Conservation (phyloP, 2,888 invertebrate genomes). For the Eupithecia insigniata region DNA sequence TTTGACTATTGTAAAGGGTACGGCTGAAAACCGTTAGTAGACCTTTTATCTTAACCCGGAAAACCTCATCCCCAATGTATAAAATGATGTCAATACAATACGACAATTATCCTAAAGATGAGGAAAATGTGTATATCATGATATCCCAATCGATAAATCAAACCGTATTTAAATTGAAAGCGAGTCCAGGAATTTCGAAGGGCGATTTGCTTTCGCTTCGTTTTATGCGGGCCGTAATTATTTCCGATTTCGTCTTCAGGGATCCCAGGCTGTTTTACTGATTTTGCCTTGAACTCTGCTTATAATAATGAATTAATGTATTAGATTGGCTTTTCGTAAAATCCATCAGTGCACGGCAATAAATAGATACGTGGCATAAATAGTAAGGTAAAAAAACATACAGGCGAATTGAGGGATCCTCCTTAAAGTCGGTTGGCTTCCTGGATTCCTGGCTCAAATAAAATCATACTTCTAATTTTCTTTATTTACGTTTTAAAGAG, state of each 20-base stretch:
- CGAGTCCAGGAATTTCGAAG: not conserved
- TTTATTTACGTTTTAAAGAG: too few relatives aligned
- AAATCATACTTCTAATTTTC: too few relatives aligned
- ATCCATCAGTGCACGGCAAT: not conserved
- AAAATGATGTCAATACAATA: not conserved
- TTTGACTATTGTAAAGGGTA: too few relatives aligned
- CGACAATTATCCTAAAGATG: not conserved
- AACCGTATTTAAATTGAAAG: not conserved
- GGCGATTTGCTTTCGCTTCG: not conserved
- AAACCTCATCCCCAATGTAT: not conserved
- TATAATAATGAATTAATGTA: not conserved
- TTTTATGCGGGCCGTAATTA: not conserved
- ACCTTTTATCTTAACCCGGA: not conserved
- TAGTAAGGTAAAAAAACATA: too few relatives aligned
- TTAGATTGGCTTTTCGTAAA: not conserved
- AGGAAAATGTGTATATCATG: not conserved
- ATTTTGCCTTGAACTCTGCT: not conserved
- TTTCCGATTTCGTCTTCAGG: not conserved
- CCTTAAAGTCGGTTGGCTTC: too few relatives aligned
- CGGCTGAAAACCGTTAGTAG: too few relatives aligned
- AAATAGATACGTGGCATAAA: not conserved
- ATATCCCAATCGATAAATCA: constrained; percentile 1
- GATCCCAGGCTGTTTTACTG: not conserved
- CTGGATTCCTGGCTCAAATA: too few relatives aligned
- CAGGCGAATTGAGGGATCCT: too few relatives aligned